phyloP scores from a whole-genome alignment of 2,888 invertebrate species.

The Epinotia ramella region DNA sequence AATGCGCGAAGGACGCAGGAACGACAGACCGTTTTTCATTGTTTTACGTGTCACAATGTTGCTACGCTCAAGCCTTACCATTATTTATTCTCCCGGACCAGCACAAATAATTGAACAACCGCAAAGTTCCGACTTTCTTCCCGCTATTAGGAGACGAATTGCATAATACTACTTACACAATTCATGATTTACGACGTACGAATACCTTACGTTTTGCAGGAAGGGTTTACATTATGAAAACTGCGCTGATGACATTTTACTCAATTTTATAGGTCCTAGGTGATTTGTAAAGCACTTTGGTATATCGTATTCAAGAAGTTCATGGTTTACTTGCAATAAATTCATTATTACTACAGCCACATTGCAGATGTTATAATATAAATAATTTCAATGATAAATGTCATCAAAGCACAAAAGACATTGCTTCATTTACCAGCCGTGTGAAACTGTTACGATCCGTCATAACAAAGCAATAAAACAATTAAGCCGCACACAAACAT shows the following conservation, averaged over 20 bases:
- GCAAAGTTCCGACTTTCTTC: constrained; percentile 26
- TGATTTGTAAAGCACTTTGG: constrained; percentile 15
- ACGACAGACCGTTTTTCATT: constrained; percentile 69
- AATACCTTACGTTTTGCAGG: not conserved
- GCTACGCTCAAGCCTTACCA: constrained; percentile 34
- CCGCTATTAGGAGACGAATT: constrained; percentile 16
- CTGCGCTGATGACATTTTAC: constrained; percentile 19
- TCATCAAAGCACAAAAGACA: constrained; percentile 6
- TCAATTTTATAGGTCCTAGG: constrained; percentile 17
- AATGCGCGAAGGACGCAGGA: constrained; percentile 70
- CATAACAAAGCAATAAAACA: constrained; percentile 36
- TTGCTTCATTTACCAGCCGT: constrained; percentile 1
- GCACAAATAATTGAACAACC: constrained; percentile 51
- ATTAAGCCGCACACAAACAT: constrained; percentile 30
- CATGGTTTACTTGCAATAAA: not conserved
- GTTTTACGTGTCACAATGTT: constrained; percentile 61
- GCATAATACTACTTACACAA: constrained; percentile 23
- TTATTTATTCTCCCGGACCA: constrained; percentile 46
- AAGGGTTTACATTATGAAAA: constrained; percentile 16
- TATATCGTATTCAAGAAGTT: constrained; percentile 5
- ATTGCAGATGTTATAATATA: not conserved
- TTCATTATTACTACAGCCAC: not conserved
- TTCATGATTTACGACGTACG: constrained; percentile 22
- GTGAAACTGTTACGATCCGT: constrained; percentile 19
- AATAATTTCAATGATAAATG: constrained; percentile 7